Evolutionary conservation across 2,113 vertebrate genomes (phyloP).

Genomic region (Myotis davidii): DNA sequence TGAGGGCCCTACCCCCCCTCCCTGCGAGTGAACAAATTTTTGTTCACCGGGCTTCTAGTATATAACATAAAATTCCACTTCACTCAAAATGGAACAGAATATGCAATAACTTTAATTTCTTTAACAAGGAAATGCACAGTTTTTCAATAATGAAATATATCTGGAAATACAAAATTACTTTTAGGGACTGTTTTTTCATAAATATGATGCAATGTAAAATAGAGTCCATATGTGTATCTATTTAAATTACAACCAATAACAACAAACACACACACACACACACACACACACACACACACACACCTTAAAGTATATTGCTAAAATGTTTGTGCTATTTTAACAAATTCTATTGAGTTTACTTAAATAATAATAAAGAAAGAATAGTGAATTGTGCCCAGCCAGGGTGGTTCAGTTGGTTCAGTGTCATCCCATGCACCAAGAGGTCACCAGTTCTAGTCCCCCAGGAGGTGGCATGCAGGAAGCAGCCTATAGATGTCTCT

Average conservation of each 20-base stretch:
- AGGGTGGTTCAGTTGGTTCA: too few species aligned
- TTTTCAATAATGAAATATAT: not conserved
- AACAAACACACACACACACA: too few species aligned
- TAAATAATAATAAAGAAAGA: not conserved
- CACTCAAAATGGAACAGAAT: not conserved
- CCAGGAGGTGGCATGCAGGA: too few species aligned
- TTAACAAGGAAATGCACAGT: not conserved
- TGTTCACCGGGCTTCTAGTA: too few species aligned
- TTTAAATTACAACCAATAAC: not conserved
- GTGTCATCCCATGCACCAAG: too few species aligned
- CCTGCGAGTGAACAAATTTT: too few species aligned
- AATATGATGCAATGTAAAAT: not conserved
- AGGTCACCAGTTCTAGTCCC: too few species aligned
- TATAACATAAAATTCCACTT: not conserved
- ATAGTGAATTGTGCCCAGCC: not conserved
- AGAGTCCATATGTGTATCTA: not conserved
- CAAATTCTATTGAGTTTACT: not conserved
- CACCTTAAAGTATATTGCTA: not conserved
- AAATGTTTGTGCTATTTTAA: not conserved
- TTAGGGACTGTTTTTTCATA: not conserved
- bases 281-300: too few species aligned
- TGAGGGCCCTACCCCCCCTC: too few species aligned
- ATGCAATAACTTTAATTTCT: not conserved
- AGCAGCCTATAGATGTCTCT: too few species aligned
- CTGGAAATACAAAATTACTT: not conserved